Conservation (phyloP, 1,140 invertebrate species). For the Papilio glaucus region DNA sequence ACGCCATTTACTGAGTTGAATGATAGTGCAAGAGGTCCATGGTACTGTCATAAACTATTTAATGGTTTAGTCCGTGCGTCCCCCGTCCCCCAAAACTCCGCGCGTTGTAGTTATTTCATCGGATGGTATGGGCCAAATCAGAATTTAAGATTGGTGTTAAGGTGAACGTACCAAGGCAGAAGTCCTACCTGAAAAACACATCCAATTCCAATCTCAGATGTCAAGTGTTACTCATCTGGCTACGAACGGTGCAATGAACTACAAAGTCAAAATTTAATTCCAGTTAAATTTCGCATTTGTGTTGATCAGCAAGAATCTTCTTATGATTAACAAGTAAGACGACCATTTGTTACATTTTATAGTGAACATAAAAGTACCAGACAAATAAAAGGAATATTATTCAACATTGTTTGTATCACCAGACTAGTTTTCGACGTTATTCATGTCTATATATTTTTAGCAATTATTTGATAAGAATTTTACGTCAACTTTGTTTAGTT, state of each 20-base stretch:
- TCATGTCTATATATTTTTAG: not conserved
- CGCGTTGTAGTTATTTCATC: no score
- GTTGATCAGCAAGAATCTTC: not conserved
- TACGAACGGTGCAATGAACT: not conserved
- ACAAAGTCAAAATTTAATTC: not conserved
- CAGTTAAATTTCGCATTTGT: not conserved
- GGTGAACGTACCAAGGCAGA: no score
- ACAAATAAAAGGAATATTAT: not conserved
- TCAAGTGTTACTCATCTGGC: no score
- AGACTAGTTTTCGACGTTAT: not conserved
- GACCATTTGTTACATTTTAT: conserved; percentile 1
- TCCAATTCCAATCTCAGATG: no score
- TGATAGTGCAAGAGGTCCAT: no score
- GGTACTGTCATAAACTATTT: no score
- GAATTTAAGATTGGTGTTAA: no score
- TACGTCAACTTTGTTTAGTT: not conserved
- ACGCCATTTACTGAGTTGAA: no score
- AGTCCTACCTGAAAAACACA: no score
- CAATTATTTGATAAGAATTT: not conserved
- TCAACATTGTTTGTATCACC: not conserved
- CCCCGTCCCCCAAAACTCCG: no score
- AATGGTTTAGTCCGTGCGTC: no score
- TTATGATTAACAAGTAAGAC: not conserved
- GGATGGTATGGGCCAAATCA: no score
- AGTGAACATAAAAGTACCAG: not conserved